A percentile compares a stretch with the other conserved stretches of the same genome.
phyloP scores from a whole-genome alignment of 2,888 invertebrate genomes.

The Pseudoips prasinana region DNA sequence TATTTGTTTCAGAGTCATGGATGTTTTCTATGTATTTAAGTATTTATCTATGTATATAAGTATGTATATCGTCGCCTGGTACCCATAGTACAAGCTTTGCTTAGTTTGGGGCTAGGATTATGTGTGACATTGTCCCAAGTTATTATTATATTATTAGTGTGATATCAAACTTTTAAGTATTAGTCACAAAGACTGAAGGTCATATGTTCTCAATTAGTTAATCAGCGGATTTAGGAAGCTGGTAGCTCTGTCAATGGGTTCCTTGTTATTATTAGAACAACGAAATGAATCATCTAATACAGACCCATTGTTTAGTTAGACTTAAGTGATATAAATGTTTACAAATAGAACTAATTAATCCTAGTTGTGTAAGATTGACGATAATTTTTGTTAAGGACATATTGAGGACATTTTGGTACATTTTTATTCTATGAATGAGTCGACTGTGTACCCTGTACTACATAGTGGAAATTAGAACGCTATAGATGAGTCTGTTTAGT shows the following conservation, averaged over 20 bases:
- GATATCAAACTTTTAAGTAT: not conserved
- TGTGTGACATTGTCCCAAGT: no score
- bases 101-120: no score
- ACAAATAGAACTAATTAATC: constrained; percentile 28
- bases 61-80: no score
- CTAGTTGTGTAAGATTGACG: constrained; percentile 9
- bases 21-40: no score
- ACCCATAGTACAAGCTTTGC: no score
- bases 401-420: no score
- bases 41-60: no score
- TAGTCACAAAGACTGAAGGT: not conserved
- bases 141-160: not conserved
- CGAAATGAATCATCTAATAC: constrained; percentile 25
- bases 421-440: no score
- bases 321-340: constrained; percentile 22
- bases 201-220: constrained; percentile 13
- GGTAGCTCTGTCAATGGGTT: constrained; percentile 24
- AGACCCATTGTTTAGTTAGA: constrained; percentile 20
- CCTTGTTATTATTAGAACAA: constrained; percentile 31
- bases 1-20: no score
- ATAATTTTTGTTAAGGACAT: not conserved
- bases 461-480: no score
- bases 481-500: no score
- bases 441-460: no score
- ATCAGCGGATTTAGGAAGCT: constrained; percentile 26